Percentiles rank a stretch among this genome's conserved stretches.
Evolutionary conservation across 2,888 invertebrate species (phyloP).

Genomic region (Drymonia ruficornis): DNA sequence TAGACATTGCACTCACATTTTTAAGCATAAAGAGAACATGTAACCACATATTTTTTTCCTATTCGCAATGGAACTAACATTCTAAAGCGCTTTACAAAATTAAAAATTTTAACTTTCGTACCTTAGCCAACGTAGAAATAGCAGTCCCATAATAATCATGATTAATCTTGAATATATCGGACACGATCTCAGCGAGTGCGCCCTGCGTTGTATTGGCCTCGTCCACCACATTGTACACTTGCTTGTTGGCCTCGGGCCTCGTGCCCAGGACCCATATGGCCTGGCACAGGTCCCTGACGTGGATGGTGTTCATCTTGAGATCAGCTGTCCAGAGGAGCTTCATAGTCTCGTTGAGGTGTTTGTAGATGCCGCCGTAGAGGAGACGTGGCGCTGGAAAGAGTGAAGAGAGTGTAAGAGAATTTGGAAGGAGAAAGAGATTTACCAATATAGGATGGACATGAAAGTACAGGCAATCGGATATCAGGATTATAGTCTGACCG

Average conservation of each 20-base stretch:
- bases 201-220: conserved; percentile 94
- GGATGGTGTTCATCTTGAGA: conserved; percentile 94
- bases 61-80: too few relatives aligned
- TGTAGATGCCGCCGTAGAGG: conserved; percentile 94
- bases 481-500: too few relatives aligned
- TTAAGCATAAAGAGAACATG: too few relatives aligned
- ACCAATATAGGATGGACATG: too few relatives aligned
- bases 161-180: conserved; percentile 93
- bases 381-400: conserved; percentile 89
- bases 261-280: conserved; percentile 91
- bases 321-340: conserved; percentile 95
- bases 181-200: conserved; percentile 90
- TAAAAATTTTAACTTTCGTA: conserved; percentile 58
- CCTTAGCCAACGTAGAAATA: conserved; percentile 92
- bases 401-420: neutral
- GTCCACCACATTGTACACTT: conserved; percentile 94
- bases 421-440: neutral
- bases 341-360: conserved; percentile 95
- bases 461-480: too few relatives aligned
- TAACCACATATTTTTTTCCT: too few relatives aligned
- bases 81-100: too few relatives aligned
- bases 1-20: too few relatives aligned
- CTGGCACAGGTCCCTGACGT: conserved; percentile 92
- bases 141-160: conserved; percentile 94
- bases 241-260: conserved; percentile 76